Percentiles rank a stretch among this genome's conserved stretches.
Conservation (phyloP, 2,113 vertebrate genomes). For the Mus spicilegus region DNA sequence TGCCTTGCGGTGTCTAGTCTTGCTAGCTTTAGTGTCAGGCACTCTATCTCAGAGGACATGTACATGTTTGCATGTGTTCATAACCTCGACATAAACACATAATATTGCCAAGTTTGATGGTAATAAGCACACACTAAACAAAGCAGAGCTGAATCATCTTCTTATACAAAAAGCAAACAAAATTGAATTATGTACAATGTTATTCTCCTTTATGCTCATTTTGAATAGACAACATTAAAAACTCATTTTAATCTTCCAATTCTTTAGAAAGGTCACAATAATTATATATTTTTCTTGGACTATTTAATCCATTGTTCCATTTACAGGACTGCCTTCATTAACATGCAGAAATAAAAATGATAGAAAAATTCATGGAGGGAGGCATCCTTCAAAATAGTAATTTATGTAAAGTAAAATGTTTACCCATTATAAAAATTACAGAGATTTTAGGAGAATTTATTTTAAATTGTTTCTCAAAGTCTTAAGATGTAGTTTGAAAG, state of each 20-base stretch:
- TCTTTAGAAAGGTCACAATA: slow-evolving; percentile 61
- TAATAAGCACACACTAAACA: slow-evolving; percentile 15
- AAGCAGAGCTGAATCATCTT: background rate
- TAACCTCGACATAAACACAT: background rate
- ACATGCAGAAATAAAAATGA: slow-evolving; percentile 65
- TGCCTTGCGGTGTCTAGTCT: slow-evolving; percentile 43
- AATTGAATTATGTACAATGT: background rate
- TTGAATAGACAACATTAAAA: slow-evolving; percentile 60
- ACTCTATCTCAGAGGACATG: background rate
- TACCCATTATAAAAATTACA: slow-evolving; percentile 11
- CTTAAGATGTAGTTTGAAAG: slow-evolving; percentile 43
- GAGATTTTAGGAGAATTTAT: background rate
- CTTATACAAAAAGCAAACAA: slow-evolving; percentile 17
- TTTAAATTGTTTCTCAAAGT: slow-evolving; percentile 3
- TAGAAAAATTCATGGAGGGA: slow-evolving; percentile 32
- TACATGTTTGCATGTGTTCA: background rate
- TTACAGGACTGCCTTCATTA: slow-evolving; percentile 57
- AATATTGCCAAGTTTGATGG: background rate
- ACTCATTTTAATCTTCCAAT: slow-evolving; percentile 48
- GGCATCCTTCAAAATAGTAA: slow-evolving; percentile 46
- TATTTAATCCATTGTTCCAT: slow-evolving; percentile 59
- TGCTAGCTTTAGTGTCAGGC: slow-evolving; percentile 25
- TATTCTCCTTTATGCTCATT: background rate
- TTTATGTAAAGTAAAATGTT: slow-evolving; percentile 49
- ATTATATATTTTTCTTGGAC: slow-evolving; percentile 45